Conservation (phyloP, 2,888 invertebrate species). For the Ennomos fuscantarius region DNA sequence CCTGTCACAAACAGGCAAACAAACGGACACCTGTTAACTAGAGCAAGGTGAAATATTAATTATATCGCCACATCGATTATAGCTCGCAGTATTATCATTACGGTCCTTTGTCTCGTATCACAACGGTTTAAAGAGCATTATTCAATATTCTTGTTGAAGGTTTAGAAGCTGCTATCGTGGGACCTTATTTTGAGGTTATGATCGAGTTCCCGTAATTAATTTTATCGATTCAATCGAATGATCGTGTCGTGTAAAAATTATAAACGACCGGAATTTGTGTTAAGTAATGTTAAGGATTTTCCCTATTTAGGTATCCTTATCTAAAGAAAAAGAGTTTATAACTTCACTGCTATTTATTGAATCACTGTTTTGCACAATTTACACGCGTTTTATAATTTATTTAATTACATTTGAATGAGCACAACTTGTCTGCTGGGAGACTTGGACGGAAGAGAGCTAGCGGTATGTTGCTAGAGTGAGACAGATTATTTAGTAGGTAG, state of each 20-base stretch:
- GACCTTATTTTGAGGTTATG: slow-evolving; percentile 73
- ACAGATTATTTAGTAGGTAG: too few relatives aligned
- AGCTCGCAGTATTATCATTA: slow-evolving; percentile 37
- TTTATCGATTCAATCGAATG: slow-evolving; percentile 62
- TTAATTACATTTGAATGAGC: too few relatives aligned
- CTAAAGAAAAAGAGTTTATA: too few relatives aligned
- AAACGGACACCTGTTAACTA: slow-evolving; percentile 57
- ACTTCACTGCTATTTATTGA: too few relatives aligned
- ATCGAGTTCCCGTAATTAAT: slow-evolving; percentile 66
- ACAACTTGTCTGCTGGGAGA: too few relatives aligned
- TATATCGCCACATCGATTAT: slow-evolving; percentile 60
- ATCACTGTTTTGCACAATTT: too few relatives aligned
- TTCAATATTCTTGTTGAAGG: slow-evolving; percentile 24
- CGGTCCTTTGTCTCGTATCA: slow-evolving; percentile 39
- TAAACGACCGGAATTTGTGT: slow-evolving; percentile 54
- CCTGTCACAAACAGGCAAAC: slow-evolving; percentile 40
- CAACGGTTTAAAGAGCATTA: slow-evolving; percentile 44
- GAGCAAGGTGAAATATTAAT: slow-evolving; percentile 76
- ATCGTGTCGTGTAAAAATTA: slow-evolving; percentile 57
- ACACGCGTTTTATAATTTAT: too few relatives aligned
- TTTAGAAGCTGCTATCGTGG: slow-evolving; percentile 54
- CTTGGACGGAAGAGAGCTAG: too few relatives aligned
- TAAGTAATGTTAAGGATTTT: slow-evolving; percentile 45
- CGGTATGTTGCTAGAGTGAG: too few relatives aligned
- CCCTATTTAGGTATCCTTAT: too few relatives aligned